Evolutionary conservation across 2,113 vertebrate genomes (phyloP).

Genomic region (Myotis davidii): DNA sequence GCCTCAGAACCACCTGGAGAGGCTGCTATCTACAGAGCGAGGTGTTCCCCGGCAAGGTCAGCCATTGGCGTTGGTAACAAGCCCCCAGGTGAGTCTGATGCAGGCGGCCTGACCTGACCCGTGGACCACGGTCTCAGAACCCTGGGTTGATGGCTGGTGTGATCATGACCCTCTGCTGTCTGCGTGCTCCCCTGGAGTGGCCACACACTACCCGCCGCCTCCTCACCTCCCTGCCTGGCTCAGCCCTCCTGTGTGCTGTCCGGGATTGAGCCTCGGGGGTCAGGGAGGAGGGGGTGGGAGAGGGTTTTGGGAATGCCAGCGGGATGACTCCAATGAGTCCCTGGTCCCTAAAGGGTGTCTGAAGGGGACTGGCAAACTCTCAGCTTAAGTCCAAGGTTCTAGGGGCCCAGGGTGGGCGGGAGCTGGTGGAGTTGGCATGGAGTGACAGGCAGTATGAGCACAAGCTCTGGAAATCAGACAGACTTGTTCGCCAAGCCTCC

Average conservation of each 20-base stretch:
- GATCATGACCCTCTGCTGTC: neutral
- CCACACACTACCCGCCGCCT: neutral
- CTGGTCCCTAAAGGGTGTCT: neutral
- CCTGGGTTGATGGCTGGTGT: neutral
- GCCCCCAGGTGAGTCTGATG: neutral
- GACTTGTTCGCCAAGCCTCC: neutral
- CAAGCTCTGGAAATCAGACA: neutral
- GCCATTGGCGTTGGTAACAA: neutral
- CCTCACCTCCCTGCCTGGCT: neutral
- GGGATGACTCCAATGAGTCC: neutral
- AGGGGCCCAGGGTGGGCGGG: accelerated
- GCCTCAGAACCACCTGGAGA: neutral
- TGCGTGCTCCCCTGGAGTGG: accelerated
- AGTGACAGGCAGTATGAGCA: neutral
- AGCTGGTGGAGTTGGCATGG: neutral
- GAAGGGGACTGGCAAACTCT: neutral
- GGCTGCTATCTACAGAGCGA: neutral
- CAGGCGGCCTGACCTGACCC: neutral
- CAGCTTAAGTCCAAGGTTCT: neutral
- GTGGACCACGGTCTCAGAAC: neutral
- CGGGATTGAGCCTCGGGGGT: neutral
- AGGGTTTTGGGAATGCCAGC: neutral
- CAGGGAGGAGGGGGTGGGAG: accelerated
- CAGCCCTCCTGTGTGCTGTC: neutral
- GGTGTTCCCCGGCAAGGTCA: neutral